These are phyloP conservation scores for Nothoprocta perdicaria DNA, from an alignment of 2,113 vertebrate genomes.

Conservation along the genomic window DNA sequence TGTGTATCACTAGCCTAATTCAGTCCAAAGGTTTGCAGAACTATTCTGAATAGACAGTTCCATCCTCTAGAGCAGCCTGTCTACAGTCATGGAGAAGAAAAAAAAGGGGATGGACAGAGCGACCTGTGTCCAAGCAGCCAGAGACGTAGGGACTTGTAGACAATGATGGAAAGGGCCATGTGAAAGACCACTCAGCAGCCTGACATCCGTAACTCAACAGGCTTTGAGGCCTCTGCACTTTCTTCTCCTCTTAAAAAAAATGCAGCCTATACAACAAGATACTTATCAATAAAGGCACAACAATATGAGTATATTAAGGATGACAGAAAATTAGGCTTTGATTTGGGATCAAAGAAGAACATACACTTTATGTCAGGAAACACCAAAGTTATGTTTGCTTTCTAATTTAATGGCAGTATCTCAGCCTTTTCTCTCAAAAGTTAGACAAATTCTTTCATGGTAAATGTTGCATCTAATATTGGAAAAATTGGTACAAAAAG, in stretches of 20 bases:
- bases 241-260: neutral
- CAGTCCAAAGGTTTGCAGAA: neutral
- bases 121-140: neutral
- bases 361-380: neutral
- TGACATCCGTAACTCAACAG: neutral
- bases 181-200: neutral
- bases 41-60: neutral
- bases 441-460: neutral
- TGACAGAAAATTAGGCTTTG: neutral
- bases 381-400: neutral
- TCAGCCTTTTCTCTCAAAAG: neutral
- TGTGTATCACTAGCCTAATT: neutral
- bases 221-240: neutral
- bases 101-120: neutral
- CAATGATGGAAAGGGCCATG: neutral
- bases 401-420: neutral
- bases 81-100: neutral
- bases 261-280: neutral
- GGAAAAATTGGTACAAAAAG: neutral
- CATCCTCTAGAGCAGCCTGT: neutral
- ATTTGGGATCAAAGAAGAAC: neutral
- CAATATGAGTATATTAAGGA: neutral
- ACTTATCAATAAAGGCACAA: neutral
- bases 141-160: neutral
- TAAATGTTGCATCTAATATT: neutral